These are phyloP conservation scores for Pterocles burchelli DNA, from an alignment of 2,113 vertebrate species.

Conservation along the genomic window DNA sequence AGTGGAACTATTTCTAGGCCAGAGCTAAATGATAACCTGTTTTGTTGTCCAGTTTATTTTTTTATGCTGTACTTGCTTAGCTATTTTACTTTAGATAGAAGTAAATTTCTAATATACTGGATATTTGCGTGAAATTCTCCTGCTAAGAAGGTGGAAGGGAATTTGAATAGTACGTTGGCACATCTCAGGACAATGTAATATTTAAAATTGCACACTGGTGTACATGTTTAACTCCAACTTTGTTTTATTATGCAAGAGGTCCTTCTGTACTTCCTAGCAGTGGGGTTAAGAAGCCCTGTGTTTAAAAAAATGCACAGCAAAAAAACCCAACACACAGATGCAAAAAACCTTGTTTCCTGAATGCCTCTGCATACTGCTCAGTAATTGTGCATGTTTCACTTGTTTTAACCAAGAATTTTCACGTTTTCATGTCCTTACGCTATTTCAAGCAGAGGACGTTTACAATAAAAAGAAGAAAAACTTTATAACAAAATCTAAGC, in stretches of 20 bases:
- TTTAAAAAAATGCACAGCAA: not conserved
- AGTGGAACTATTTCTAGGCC: not conserved
- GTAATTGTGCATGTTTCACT: not conserved
- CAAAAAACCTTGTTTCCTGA: not conserved
- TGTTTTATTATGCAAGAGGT: not conserved
- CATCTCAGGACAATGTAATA: rapidly evolving
- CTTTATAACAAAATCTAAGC: not conserved
- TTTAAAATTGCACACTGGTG: not conserved
- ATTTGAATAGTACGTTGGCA: not conserved
- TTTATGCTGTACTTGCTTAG: not conserved
- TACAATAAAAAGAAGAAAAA: not conserved
- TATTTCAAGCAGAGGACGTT: not conserved
- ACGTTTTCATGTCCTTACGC: not conserved
- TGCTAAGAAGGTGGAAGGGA: not conserved
- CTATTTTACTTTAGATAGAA: not conserved
- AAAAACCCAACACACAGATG: rapidly evolving
- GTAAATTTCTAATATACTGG: not conserved
- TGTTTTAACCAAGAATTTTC: not conserved
- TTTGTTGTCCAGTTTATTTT: not conserved
- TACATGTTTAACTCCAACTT: not conserved
- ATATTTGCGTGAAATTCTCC: not conserved
- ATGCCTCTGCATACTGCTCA: not conserved
- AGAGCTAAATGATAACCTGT: not conserved
- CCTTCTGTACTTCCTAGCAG: not conserved
- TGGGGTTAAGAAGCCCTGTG: not conserved